Base-by-base conservation (phyloP, 64 coral and sea anemone species). In the Porites lutea region DNA sequence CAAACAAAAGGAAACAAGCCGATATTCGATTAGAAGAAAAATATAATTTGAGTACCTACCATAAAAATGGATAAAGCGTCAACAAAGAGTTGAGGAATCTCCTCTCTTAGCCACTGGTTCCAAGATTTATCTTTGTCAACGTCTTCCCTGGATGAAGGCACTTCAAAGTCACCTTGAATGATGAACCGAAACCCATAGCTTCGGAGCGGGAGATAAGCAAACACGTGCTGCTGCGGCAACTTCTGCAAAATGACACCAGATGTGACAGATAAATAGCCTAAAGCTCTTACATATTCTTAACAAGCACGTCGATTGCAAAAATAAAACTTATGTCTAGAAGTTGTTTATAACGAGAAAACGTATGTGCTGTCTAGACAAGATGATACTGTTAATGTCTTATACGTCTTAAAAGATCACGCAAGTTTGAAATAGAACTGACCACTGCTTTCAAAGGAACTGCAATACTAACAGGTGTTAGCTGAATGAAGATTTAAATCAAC, bases 141-240 rank as follows among this genome's bases (percentile, higher is more conserved):
- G 77, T 98, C 96, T 52, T 98, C 96, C 59, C 96, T 88, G 13
- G 96, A 98, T 13, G 96, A 98, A 53, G 96, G 96, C 20, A 98
- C 96, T 44, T 98, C 96, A 89, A 98, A 98, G 20, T 98, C 96
- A 12, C 92, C 96, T 82, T 98, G 96, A 88, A 98, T 94, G 16
- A 98, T 98, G 86, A 98, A 94, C 6, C 92, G 89, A 49, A 98
- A 98, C 11, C 96, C 96, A 76, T 98, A 98, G 59, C 92, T 98
- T 83, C 92, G 57, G 53, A 98, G 77, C 6, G 96, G 96, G 69
- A 98, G 92, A 48, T 90, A 98, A 3, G 96, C 96, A 92, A 98
- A 98, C 63, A 98, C 96, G 53, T 88, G 84, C 54, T 98, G 96
- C 23, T 86, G 89, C 13, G 79, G 88, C 43, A 97, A 74, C 1